Evolutionary conservation across 2,113 vertebrate species (phyloP).

Genomic region (Coturnix japonica): DNA sequence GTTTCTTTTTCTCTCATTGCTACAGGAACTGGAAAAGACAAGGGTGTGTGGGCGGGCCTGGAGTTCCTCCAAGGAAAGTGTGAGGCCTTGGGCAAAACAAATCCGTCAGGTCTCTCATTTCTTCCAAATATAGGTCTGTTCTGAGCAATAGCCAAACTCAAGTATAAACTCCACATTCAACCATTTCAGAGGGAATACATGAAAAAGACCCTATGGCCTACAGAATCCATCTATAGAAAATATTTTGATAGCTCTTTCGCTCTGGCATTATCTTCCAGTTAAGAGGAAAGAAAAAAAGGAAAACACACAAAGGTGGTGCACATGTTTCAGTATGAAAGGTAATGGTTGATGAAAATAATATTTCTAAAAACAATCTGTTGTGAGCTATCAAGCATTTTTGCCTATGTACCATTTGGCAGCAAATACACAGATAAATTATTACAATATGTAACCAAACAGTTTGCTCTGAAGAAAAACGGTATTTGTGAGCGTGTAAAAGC

Average conservation of each 20-base stretch:
- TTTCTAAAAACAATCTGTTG: conserved; percentile 76
- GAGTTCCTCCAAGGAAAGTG: conserved; percentile 79
- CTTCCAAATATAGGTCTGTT: conserved; percentile 83
- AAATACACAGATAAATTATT: conserved; percentile 76
- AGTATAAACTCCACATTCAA: conserved; percentile 70
- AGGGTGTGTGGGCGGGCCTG: conserved; percentile 77
- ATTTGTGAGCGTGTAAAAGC: conserved; percentile 42
- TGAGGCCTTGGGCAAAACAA: conserved; percentile 83
- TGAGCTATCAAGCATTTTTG: conserved; percentile 78
- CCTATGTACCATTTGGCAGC: conserved; percentile 77
- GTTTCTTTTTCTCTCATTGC: conserved; percentile 53
- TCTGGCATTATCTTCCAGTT: conserved; percentile 9
- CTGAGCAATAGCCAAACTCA: conserved; percentile 77
- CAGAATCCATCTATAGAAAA: conserved; percentile 57
- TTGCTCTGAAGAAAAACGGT: conserved; percentile 70
- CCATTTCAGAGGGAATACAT: conserved; percentile 70
- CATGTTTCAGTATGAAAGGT: conserved; percentile 36
- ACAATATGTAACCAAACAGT: conserved; percentile 80
- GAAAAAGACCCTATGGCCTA: conserved; percentile 63
- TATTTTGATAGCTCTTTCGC: conserved; percentile 60
- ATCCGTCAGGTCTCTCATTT: conserved; percentile 78
- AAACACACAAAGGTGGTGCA: conserved; percentile 4
- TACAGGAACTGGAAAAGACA: conserved; percentile 79
- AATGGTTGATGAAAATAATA: conserved; percentile 57
- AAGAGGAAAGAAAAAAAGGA: conserved; percentile 31